Evolutionary conservation across 2,888 invertebrate species (phyloP), one percentile per base, ranked within the genome.

Genomic region (Nomada goodeniana): DNA sequence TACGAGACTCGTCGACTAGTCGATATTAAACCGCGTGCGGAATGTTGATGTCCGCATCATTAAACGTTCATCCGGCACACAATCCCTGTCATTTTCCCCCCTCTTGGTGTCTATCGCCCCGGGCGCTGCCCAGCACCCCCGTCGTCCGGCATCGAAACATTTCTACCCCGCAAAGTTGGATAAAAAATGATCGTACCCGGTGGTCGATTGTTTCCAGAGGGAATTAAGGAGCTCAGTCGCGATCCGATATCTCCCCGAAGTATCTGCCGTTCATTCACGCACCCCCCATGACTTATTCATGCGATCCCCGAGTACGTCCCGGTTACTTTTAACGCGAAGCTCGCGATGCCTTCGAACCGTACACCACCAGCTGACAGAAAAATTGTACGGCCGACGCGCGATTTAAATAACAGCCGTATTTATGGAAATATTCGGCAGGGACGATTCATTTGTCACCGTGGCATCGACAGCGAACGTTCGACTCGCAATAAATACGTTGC

Each of bases 11-110:
- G 59, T 80, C 82, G 82, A 53, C 70, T 64, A 78, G 61, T 29
- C 84, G 86, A 86, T 86, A 86, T 86, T 86, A 80, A 71, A 82
- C 65, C 76, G 72, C 79, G 69, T 18, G 18, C 47, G 74, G 80
- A 84, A 84, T 84, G 77, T 75, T 74, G 86, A 86, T 77, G 76
- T 71, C 71, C 57, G 57, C 64, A 70, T 82, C 82, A 76, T 86
- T 80, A 84, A 79, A 71, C 68, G 59, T 50, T 73, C 67, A 78
- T 67, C 55, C 72, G 36, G 59, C 64, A 9, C 69, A 65, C 78
- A 82, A 83, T 82, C 78, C 72, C 69, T 26, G 78, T 75, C 82
- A 72, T 82, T 81, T 76, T 72, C 79, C 69, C 59, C 65, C 61
- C 64, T 60, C 75, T 36, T 29, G 55, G 15, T 5, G 11, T 70